These are phyloP conservation scores for Gonocerus acuteangulatus DNA, from an alignment of 2,888 invertebrate genomes.

Conservation along the genomic window DNA sequence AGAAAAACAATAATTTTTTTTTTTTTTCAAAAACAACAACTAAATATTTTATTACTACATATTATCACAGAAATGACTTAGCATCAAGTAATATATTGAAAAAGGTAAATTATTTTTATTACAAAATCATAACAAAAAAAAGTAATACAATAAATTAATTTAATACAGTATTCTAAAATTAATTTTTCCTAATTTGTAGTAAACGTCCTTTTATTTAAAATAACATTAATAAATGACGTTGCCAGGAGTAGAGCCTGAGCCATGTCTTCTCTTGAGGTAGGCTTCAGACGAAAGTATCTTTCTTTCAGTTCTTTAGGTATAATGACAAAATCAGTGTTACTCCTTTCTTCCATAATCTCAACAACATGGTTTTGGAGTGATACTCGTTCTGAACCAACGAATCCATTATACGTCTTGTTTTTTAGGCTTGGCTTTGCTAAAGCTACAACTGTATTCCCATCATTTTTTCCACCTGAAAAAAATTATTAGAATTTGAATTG, in stretches of 20 bases:
- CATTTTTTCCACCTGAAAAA: neutral
- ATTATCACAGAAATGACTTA: too few relatives aligned
- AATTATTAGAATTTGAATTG: too few relatives aligned
- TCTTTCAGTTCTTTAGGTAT: constrained; percentile 8
- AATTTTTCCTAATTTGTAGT: too few relatives aligned
- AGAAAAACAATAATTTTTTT: too few relatives aligned
- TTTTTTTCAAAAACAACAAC: too few relatives aligned
- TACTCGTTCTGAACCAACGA: constrained; percentile 27
- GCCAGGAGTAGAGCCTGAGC: constrained; percentile 5
- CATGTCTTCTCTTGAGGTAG: neutral
- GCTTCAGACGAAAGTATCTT: neutral
- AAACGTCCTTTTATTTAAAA: constrained; percentile 4
- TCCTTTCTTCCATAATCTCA: constrained; percentile 22
- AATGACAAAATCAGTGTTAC: neutral
- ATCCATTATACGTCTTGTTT: constrained; percentile 21
- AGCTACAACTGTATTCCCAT: neutral
- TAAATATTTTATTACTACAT: too few relatives aligned
- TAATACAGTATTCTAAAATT: too few relatives aligned
- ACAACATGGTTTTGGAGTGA: constrained; percentile 26
- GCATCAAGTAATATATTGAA: too few relatives aligned
- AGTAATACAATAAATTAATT: too few relatives aligned
- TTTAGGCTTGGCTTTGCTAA: constrained; percentile 2
- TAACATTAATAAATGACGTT: constrained; percentile 11
- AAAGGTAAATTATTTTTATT: too few relatives aligned
- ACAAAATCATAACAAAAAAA: too few relatives aligned